Base-by-base conservation (phyloP, 2,113 vertebrate species). In the Puntigrus tetrazona region DNA sequence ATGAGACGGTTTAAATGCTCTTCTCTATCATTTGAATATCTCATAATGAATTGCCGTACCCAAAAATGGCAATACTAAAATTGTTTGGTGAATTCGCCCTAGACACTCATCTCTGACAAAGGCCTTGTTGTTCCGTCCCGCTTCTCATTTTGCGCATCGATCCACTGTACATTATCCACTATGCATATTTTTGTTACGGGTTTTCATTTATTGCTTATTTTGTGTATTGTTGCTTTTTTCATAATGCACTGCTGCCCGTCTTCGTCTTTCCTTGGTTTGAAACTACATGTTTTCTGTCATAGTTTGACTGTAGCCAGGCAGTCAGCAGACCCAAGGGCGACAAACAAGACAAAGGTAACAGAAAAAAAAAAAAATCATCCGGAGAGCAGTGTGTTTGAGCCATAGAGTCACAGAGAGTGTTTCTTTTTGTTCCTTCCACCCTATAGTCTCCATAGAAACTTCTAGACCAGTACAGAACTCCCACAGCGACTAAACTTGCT, bases 271-370 rank as follows among this genome's bases (percentile, higher is more conserved):
- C 87, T 88, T 88, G 89, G 86, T 91, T 86, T 92, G 74, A 86
- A 90, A 90, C 89, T 92, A 91, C 93, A 92, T 93, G 91, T 91
- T 90, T 93, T 92, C 91, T 89, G 89, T 93, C 90, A 88, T 91
- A 94, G 94, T 94, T 91, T 94, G 93, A 95, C 88, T 91, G 88
- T 94, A 94, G 88, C 93, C 93, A 94, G 91, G 89, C 93, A 94
- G 87, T 92, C 89, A 92, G 75, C 93, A 92, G 89, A 90, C 67
- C 92, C 90, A 89, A 89, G 88, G 93, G 91, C 91, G 82, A 91
- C 92, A 92, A 90, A 89, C 84, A 92, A 84, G 89, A 90, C 91
- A 91, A 93, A 95, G 94, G 94, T 95, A 94, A 94, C 92, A 88
- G 91, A 86, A 89, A 70, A 94, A 94, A 92, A 89, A 91, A 85